These are phyloP conservation scores for Sebastiscus tertius DNA, from an alignment of 2,797 vertebrate genomes.

Conservation along the genomic window DNA sequence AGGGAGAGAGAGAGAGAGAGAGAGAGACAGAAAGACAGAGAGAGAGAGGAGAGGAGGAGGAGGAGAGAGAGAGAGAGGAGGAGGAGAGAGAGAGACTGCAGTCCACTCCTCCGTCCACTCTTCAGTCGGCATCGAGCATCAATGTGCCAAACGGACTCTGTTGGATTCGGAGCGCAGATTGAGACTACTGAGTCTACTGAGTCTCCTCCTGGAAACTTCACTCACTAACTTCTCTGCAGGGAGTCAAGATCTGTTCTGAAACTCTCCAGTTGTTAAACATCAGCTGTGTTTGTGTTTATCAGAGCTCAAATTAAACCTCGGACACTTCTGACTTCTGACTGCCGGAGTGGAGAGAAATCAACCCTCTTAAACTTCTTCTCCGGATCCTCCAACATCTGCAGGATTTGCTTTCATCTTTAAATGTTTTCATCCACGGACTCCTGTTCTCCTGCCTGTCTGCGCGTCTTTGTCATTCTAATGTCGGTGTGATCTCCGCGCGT, in stretches of 20 bases:
- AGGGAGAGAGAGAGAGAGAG: no score
- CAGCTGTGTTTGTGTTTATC: neutral
- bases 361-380: neutral
- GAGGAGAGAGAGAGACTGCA: conserved; percentile 21
- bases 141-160: conserved; percentile 39
- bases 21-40: no score
- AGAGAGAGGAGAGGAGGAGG: neutral
- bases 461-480: conserved; percentile 76
- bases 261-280: neutral
- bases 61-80: conserved; percentile 10
- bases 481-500: conserved; percentile 50
- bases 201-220: neutral
- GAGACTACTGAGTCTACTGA: neutral
- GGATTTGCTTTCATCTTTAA: neutral
- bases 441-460: conserved; percentile 51
- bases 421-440: conserved; percentile 12
- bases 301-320: neutral
- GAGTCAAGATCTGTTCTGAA: neutral
- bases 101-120: conserved; percentile 34
- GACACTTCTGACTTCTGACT: neutral
- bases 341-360: neutral
- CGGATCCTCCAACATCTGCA: neutral
- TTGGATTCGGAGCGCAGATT: conserved; percentile 16
- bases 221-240: neutral
- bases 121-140: conserved; percentile 55